Conservation (phyloP, 2,797 vertebrate genomes). For the Labeo calbasu region DNA sequence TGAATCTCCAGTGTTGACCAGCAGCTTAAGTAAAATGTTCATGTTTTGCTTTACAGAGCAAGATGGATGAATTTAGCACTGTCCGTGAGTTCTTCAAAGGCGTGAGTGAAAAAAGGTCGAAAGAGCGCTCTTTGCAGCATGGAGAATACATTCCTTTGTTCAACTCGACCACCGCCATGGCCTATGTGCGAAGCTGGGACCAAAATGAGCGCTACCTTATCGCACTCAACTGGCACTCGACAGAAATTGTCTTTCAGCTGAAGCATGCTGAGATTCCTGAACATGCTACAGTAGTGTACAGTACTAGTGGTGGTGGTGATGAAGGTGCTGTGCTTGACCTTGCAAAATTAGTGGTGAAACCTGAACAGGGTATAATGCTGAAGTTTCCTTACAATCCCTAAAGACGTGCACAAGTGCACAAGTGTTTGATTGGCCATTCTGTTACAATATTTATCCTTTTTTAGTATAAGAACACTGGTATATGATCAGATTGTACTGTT, state of each 20-base stretch:
- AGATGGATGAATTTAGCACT: slow-evolving; percentile 48
- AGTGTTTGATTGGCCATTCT: slow-evolving; percentile 27
- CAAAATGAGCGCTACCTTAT: slow-evolving; percentile 83
- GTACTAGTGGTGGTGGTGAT: slow-evolving; percentile 66
- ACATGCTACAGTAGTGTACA: slow-evolving; percentile 68
- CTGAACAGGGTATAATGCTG: slow-evolving; percentile 78
- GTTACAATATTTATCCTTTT: slow-evolving; percentile 38
- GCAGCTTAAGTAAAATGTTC: background rate
- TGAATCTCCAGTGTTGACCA: background rate
- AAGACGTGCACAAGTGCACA: background rate
- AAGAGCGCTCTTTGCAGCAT: slow-evolving; percentile 82
- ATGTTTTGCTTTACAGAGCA: slow-evolving; percentile 54
- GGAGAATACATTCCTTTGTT: slow-evolving; percentile 76
- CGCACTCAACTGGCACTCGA: slow-evolving; percentile 77
- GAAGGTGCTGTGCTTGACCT: slow-evolving; percentile 58
- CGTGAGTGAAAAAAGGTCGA: slow-evolving; percentile 75
- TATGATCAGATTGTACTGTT: background rate
- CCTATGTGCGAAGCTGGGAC: slow-evolving; percentile 84
- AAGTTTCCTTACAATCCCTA: slow-evolving; percentile 75
- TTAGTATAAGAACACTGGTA: slow-evolving; percentile 24
- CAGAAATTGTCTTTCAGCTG: slow-evolving; percentile 39
- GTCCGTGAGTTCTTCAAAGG: slow-evolving; percentile 69
- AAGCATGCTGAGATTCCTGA: slow-evolving; percentile 59
- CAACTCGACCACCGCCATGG: slow-evolving; percentile 66
- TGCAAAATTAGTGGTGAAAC: slow-evolving; percentile 65